Percentiles rank a stretch among this genome's conserved stretches.
Evolutionary conservation across 1,140 invertebrate genomes (phyloP).

Genomic region (Andrena cerasifolii): DNA sequence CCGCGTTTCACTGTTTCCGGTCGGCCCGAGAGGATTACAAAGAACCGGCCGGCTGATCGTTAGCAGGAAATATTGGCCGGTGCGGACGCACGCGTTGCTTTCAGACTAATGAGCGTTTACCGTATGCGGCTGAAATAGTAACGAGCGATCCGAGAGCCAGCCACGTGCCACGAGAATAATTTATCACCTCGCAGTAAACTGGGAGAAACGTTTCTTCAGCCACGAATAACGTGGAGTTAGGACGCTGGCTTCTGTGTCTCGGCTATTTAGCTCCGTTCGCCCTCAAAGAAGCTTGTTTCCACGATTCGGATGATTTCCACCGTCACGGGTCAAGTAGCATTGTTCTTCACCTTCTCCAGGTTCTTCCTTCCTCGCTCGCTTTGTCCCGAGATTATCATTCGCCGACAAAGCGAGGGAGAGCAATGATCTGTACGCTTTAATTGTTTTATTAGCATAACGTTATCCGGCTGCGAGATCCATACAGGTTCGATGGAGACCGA

Average conservation of each 20-base stretch:
- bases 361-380: not conserved
- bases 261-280: not conserved
- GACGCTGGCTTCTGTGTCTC: not conserved
- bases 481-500: not conserved
- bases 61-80: slow-evolving; percentile 20
- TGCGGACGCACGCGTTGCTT: slow-evolving; percentile 23
- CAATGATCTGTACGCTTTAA: slow-evolving; percentile 10
- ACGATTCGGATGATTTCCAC: slow-evolving; percentile 10
- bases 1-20: slow-evolving; percentile 1
- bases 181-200: slow-evolving; percentile 44
- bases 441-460: slow-evolving; percentile 28
- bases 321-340: slow-evolving; percentile 26
- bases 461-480: not conserved
- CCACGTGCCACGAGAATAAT: slow-evolving; percentile 52
- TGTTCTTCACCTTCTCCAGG: not conserved
- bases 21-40: slow-evolving; percentile 4
- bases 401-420: not conserved
- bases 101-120: slow-evolving; percentile 40
- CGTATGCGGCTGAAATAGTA: slow-evolving; percentile 45
- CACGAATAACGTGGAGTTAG: not conserved
- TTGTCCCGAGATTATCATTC: not conserved
- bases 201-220: slow-evolving; percentile 6
- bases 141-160: slow-evolving; percentile 37
- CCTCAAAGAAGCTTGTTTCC: not conserved
- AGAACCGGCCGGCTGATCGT: slow-evolving; percentile 15